Evolutionary conservation across 2,888 invertebrate genomes (phyloP).

Genomic region (Neocrepidodera transversa): DNA sequence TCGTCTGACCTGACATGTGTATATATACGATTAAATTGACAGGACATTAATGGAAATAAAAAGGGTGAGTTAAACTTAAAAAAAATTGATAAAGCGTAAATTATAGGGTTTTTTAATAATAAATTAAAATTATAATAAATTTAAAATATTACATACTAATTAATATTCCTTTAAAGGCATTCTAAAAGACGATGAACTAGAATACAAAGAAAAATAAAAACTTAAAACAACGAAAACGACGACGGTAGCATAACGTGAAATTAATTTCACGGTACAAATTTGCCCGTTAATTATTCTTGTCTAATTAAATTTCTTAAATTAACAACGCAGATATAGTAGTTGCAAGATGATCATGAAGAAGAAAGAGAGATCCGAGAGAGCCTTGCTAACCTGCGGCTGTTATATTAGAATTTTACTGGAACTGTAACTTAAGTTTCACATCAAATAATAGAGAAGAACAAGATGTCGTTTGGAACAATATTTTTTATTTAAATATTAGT

Average conservation of each 20-base stretch:
- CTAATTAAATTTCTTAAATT: conserved; percentile 48
- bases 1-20: neutral
- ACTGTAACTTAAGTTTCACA: conserved; percentile 47
- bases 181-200: no score
- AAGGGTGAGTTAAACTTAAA: no score
- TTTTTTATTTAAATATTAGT: no score
- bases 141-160: no score
- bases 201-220: conserved; percentile 21
- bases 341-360: conserved; percentile 35
- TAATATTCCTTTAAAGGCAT: no score
- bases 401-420: conserved; percentile 49
- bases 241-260: conserved; percentile 38
- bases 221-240: conserved; percentile 23
- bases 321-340: conserved; percentile 41
- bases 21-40: neutral
- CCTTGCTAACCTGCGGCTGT: conserved; percentile 47
- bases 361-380: conserved; percentile 17
- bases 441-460: conserved; percentile 52
- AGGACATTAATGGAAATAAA: no score
- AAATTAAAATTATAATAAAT: no score
- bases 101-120: no score
- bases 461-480: conserved; percentile 35
- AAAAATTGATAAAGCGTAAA: no score
- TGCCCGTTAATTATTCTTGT: conserved; percentile 41
- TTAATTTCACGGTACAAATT: conserved; percentile 39